phyloP scores from a whole-genome alignment of 2,888 invertebrate genomes.

The Hydroisotoma schaefferi region DNA sequence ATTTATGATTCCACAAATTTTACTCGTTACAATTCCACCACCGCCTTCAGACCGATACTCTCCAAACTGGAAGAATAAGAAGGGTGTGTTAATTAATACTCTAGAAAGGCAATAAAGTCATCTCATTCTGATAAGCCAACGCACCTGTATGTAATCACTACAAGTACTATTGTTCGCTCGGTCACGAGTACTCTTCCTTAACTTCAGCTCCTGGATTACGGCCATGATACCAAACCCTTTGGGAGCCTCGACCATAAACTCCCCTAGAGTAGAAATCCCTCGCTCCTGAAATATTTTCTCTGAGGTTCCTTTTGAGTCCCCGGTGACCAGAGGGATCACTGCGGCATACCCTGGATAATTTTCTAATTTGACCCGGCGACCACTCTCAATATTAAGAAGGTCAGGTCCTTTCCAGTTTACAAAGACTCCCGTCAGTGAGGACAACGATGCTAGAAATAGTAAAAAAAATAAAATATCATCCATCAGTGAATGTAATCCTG shows the following conservation, averaged over 20 bases:
- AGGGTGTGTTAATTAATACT: neutral
- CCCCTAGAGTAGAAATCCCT: slow-evolving; percentile 39
- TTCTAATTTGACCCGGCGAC: slow-evolving; percentile 26
- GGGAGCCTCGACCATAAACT: slow-evolving; percentile 35
- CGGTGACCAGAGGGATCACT: slow-evolving; percentile 34
- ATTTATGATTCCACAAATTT: slow-evolving; percentile 32
- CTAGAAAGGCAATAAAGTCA: neutral
- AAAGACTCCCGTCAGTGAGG: slow-evolving; percentile 39
- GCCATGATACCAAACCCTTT: slow-evolving; percentile 35
- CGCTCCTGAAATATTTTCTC: slow-evolving; percentile 40
- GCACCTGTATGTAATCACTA: slow-evolving; percentile 38
- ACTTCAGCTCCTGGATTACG: slow-evolving; percentile 35
- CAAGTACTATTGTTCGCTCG: slow-evolving; percentile 26
- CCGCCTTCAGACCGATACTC: neutral
- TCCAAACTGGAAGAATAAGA: neutral
- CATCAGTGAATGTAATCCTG: neutral
- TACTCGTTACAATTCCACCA: slow-evolving; percentile 21
- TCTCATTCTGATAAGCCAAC: slow-evolving; percentile 3
- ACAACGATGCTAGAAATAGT: slow-evolving; percentile 30
- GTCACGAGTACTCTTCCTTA: slow-evolving; percentile 33
- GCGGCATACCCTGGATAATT: slow-evolving; percentile 31
- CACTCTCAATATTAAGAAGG: slow-evolving; percentile 30
- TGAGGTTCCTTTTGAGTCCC: slow-evolving; percentile 27
- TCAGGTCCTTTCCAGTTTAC: slow-evolving; percentile 40
- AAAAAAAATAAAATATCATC: neutral